Base-by-base conservation (phyloP, 2,113 vertebrate genomes). In the Marmota monax region DNA sequence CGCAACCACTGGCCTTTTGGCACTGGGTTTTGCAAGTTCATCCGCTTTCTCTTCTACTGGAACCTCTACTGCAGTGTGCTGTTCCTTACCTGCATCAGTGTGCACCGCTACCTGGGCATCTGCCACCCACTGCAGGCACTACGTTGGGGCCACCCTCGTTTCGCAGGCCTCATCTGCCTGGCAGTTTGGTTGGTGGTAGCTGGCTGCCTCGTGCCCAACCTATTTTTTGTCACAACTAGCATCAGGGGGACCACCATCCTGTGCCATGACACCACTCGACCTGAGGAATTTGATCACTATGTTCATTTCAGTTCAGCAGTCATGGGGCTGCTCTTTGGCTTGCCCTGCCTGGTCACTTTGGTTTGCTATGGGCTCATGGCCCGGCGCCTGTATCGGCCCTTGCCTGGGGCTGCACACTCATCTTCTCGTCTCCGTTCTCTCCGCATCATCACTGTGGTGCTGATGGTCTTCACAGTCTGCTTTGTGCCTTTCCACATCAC, bases 31-130 rank as follows among this genome's bases (percentile, higher is more conserved):
- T 99, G 99, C 98, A 99, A 99, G 97, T 84, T 98, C 0, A 98
- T 99, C 39, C 98, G 99, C 94, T 99, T 99, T 98, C 98, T 99
- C 70, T 99, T 99, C 98, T 99, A 99, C 0, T 99, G 99, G 89
- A 99, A 99, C 98, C 99, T 99, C 84, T 99, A 99, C 98, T 99
- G 99, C 98, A 99, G 99, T 98, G 99, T 99, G 98, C 99, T 99
- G 34, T 99, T 99, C 93, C 99, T 99, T 96, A 99, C 99, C 25
- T 99, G 99, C 95, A 99, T 99, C 98, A 99, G 99, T 1, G 92
- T 99, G 86, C 99, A 99, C 96, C 99, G 99, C 37, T 99, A 99
- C 82, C 1, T 99, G 95, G 99, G 99, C 72, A 99, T 99, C 98
- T 99, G 99, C 98, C 99, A 99, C 97, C 99, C 99, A 22, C 99